Percentiles rank a stretch among this genome's conserved stretches.
Evolutionary conservation across 2,113 vertebrate genomes (phyloP).

Genomic region (Hirundichthys speculiger): DNA sequence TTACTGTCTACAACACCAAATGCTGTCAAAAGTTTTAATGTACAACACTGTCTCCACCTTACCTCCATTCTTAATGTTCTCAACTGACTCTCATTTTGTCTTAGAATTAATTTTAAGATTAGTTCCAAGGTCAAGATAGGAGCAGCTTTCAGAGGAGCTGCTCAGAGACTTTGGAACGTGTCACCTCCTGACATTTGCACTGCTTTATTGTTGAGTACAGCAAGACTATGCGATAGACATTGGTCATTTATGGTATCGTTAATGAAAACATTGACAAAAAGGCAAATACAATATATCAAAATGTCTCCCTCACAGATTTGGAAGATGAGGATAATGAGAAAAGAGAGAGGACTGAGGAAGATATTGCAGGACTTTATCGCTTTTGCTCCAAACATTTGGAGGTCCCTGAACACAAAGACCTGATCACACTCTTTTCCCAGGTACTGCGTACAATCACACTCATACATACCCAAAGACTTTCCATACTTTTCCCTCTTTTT

Average conservation of each 20-base stretch:
- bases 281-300: background rate
- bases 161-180: too few species aligned
- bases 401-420: conserved; percentile 83
- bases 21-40: too few species aligned
- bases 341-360: conserved; percentile 86
- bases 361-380: conserved; percentile 89
- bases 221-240: background rate
- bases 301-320: conserved; percentile 79
- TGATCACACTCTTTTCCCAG: conserved; percentile 92
- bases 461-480: background rate
- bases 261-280: background rate
- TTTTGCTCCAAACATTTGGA: conserved; percentile 96
- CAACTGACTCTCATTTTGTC: too few species aligned
- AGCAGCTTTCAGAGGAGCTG: too few species aligned
- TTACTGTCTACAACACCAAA: too few species aligned
- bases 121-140: too few species aligned
- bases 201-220: too few species aligned
- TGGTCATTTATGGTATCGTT: background rate
- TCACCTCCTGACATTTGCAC: too few species aligned
- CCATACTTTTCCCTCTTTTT: background rate
- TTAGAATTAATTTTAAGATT: too few species aligned
- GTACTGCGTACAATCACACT: too few species aligned
- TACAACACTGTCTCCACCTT: too few species aligned
- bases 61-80: too few species aligned
- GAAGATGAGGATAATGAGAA: conserved; percentile 93